phyloP scores from a whole-genome alignment of 2,888 invertebrate species.

The Xestobium rufovillosum region DNA sequence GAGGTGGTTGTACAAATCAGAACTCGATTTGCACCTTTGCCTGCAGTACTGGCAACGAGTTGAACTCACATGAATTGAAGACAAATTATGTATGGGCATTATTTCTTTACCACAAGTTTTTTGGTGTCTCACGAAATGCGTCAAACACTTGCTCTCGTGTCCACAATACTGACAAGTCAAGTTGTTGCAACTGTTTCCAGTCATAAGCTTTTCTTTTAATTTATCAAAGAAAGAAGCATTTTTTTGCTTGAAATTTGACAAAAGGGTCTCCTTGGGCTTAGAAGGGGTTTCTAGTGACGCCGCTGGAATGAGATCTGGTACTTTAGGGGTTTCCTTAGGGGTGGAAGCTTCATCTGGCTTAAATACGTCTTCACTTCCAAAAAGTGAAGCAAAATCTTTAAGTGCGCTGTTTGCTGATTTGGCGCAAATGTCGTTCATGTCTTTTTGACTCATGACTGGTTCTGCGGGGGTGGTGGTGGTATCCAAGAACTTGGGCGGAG shows the following conservation, averaged over 20 bases:
- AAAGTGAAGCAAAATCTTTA: conserved; percentile 50
- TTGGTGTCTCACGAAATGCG: conserved; percentile 73
- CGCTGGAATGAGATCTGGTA: conserved; percentile 37
- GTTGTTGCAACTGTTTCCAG: conserved; percentile 56
- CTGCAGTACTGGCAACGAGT: conserved; percentile 81
- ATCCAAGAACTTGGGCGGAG: background rate
- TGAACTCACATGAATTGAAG: conserved; percentile 51
- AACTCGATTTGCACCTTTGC: conserved; percentile 78
- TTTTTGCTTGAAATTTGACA: conserved; percentile 55
- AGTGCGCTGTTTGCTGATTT: conserved; percentile 45
- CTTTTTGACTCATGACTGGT: conserved; percentile 42
- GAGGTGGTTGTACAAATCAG: conserved; percentile 68
- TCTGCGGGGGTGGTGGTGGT: conserved; percentile 28
- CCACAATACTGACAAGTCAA: conserved; percentile 64
- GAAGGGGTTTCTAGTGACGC: conserved; percentile 20
- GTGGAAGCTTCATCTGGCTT: conserved; percentile 21
- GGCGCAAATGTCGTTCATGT: conserved; percentile 44
- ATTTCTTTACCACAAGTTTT: conserved; percentile 55
- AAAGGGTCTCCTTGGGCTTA: conserved; percentile 22
- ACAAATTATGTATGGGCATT: conserved; percentile 20
- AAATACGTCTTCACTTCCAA: conserved; percentile 40
- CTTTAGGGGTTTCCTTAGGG: conserved; percentile 23
- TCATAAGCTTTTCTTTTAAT: conserved; percentile 65
- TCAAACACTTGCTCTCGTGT: conserved; percentile 70
- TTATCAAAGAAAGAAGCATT: conserved; percentile 76